Evolutionary conservation across 2,888 invertebrate species (phyloP).

Genomic region (Gasteruption jaculator): DNA sequence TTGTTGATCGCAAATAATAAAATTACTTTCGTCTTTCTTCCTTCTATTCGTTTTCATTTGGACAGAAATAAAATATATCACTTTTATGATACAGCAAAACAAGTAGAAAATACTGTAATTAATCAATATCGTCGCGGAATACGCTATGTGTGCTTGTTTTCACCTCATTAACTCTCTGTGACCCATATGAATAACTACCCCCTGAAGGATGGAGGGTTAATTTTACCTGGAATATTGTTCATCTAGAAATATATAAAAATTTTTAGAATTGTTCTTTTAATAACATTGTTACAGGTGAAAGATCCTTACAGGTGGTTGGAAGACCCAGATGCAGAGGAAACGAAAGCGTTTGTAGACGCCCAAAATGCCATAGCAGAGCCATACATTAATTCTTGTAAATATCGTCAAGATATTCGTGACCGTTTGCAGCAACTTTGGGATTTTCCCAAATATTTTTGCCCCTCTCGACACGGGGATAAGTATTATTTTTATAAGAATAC

Average conservation of each 20-base stretch:
- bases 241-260: background rate
- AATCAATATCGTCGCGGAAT: too few species aligned
- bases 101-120: too few species aligned
- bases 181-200: too few species aligned
- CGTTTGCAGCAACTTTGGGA: slow-evolving; percentile 90
- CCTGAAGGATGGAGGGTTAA: slow-evolving; percentile 4
- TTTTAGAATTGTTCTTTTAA: slow-evolving; percentile 7
- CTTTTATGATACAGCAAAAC: too few species aligned
- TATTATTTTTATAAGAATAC: slow-evolving; percentile 93
- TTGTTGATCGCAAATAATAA: too few species aligned
- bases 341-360: slow-evolving; percentile 82
- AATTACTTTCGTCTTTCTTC: too few species aligned
- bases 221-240: slow-evolving; percentile 4
- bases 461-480: slow-evolving; percentile 72
- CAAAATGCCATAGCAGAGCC: slow-evolving; percentile 87
- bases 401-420: slow-evolving; percentile 68
- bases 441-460: slow-evolving; percentile 92
- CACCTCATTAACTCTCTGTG: too few species aligned
- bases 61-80: too few species aligned
- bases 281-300: slow-evolving; percentile 56
- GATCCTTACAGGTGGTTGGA: slow-evolving; percentile 98
- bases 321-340: slow-evolving; percentile 89
- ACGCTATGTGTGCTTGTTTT: too few species aligned
- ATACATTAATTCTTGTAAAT: slow-evolving; percentile 73
- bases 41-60: too few species aligned